These are phyloP conservation scores for Epistrophe grossulariae DNA, from an alignment of 2,888 invertebrate species.

Conservation along the genomic window DNA sequence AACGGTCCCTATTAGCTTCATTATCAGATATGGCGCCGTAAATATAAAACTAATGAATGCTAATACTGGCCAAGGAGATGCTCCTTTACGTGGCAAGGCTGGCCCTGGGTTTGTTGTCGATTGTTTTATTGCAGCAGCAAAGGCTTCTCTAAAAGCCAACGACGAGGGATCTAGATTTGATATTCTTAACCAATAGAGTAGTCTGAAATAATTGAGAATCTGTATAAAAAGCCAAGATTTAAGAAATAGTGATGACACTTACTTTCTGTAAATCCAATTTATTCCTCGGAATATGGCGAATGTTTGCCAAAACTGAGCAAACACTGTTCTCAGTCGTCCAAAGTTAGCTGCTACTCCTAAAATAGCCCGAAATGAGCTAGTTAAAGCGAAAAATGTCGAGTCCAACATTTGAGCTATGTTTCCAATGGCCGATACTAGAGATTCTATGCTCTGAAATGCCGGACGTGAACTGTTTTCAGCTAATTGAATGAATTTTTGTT, in stretches of 20 bases:
- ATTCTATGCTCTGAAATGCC: constrained; percentile 97
- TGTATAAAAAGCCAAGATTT: neutral
- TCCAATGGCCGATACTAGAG: constrained; percentile 94
- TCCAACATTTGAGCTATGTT: constrained; percentile 98
- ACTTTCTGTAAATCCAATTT: constrained; percentile 91
- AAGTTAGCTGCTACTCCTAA: constrained; percentile 98
- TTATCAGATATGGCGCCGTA: constrained; percentile 96
- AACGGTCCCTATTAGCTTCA: constrained; percentile 89
- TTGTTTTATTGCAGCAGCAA: constrained; percentile 82
- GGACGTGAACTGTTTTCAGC: constrained; percentile 96
- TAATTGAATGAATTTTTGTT: constrained; percentile 89
- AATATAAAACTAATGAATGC: constrained; percentile 95
- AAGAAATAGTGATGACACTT: constrained; percentile 33
- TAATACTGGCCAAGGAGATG: constrained; percentile 93
- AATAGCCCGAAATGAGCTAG: constrained; percentile 97
- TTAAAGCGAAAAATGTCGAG: constrained; percentile 97
- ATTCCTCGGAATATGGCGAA: constrained; percentile 92
- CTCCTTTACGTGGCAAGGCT: constrained; percentile 81
- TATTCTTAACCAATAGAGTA: constrained; percentile 82
- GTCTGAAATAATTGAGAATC: constrained; percentile 76
- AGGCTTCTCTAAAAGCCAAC: constrained; percentile 84
- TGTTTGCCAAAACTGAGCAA: constrained; percentile 94
- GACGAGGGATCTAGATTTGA: constrained; percentile 83
- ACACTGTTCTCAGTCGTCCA: constrained; percentile 91
- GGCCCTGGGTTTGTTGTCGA: constrained; percentile 83